Conservation (phyloP, 1,140 invertebrate genomes). For the Lepidotrigona ventralis region DNA sequence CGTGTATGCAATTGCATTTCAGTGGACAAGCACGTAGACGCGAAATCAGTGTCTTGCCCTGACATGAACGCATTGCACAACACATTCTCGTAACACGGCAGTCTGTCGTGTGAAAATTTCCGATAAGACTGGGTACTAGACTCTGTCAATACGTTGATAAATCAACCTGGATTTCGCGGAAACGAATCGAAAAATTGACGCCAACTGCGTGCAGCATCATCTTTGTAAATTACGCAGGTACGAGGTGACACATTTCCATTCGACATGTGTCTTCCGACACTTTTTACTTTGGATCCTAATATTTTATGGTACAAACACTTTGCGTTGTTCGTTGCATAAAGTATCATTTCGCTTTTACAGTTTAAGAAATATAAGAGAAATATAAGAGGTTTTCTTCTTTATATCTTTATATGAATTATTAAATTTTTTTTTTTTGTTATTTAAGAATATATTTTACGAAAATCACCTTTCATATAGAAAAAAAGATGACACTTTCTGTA, state of each 20-base stretch:
- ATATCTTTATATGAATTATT: background rate
- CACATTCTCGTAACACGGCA: background rate
- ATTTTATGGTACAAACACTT: no score
- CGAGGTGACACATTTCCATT: background rate
- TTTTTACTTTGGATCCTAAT: no score
- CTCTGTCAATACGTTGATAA: background rate
- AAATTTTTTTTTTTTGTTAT: background rate
- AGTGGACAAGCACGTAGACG: constrained; percentile 19
- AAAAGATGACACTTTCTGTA: background rate
- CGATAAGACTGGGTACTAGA: background rate
- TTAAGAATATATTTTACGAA: background rate
- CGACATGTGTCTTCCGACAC: no score
- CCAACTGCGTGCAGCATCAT: no score
- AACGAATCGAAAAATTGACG: background rate
- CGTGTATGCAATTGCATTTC: constrained; percentile 29
- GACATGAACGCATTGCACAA: background rate
- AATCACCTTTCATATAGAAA: background rate
- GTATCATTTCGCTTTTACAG: no score
- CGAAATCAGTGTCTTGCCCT: constrained; percentile 16
- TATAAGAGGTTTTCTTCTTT: background rate
- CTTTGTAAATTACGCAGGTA: background rate
- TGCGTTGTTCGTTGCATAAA: no score
- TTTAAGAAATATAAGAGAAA: no score
- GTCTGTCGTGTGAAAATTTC: constrained; percentile 8
- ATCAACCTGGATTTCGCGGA: background rate